Base-by-base conservation (phyloP, 2,888 invertebrate species). In the Lasioglossum vierecki region DNA sequence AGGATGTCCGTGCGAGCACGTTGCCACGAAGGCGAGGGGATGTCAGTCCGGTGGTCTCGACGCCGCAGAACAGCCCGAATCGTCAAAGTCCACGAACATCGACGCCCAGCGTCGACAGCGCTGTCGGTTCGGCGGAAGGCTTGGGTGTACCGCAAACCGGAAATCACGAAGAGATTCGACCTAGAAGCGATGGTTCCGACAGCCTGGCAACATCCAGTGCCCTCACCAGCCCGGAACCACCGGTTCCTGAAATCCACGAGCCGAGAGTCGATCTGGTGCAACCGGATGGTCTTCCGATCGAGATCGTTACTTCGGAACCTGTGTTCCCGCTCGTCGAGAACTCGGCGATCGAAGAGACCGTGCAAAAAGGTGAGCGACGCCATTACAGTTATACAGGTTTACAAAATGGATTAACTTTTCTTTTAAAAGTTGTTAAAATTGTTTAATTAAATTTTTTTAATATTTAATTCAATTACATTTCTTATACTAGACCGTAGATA, bases 111-210 rank as follows among this genome's bases (percentile, higher is more conserved):
- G 95, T 96, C 35, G 96, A 96, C 92, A 96, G 96, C 22, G 96
- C 96, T 15, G 96, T 96, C 35, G 96, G 96, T 2, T 96, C 96
- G 0, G 96, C 96, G 89, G 96, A 96, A 91, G 96, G 96, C 26
- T 92, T 96, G 72, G 94, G 93, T 15, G 86, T 84, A 75, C 86
- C 91, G 30, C 91, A 92, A 53, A 85, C 88, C 70, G 85, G 90
- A 41, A 90, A 87, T 18, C 88, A 91, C 70, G 93, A 93, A 63
- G 93, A 92, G 41, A 86, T 91, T 15, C 91, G 94, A 73, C 94
- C 94, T 3, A 89, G 93, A 74, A 93, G 96, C 96, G 85, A 96
- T 95, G 78, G 96, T 95, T 88, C 94, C 92, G 88, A 95, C 94
- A 84, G 96, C 95, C 91, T 96, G 95, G 94, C 96, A 93, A 94